Percentiles rank a stretch among this genome's conserved stretches.
These are phyloP conservation scores for Variabilichromis moorii DNA, from an alignment of 2,113 vertebrate species.

Conservation along the genomic window DNA sequence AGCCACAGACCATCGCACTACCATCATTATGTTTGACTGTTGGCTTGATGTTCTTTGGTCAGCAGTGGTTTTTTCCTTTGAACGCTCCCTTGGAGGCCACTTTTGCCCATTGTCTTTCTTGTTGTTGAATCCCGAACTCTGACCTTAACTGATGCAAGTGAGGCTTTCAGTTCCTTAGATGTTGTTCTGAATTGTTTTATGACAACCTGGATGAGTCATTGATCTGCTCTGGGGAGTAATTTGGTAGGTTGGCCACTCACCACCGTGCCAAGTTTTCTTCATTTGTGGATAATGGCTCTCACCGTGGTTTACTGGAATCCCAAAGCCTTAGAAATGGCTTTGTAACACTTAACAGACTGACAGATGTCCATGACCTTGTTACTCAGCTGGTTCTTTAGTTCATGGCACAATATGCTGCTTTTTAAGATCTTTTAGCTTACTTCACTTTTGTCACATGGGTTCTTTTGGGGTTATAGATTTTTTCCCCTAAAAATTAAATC, in stretches of 20 bases:
- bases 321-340: neutral
- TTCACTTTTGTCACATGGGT: neutral
- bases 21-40: neutral
- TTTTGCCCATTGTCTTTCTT: neutral
- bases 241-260: neutral
- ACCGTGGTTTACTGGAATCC: neutral
- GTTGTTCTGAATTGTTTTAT: neutral
- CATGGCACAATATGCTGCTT: neutral
- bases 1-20: neutral
- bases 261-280: neutral
- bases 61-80: neutral
- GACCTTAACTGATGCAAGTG: neutral
- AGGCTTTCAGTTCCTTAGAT: neutral
- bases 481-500: neutral
- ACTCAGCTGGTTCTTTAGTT: neutral
- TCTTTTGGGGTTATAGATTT: neutral
- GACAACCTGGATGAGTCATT: neutral
- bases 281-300: neutral
- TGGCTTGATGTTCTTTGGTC: neutral
- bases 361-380: neutral
- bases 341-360: neutral
- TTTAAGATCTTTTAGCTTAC: neutral
- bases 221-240: neutral
- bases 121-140: neutral
- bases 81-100: neutral